Base-by-base conservation (phyloP, 92 coral and sea anemone species). In the Epizoanthus rinbou region DNA sequence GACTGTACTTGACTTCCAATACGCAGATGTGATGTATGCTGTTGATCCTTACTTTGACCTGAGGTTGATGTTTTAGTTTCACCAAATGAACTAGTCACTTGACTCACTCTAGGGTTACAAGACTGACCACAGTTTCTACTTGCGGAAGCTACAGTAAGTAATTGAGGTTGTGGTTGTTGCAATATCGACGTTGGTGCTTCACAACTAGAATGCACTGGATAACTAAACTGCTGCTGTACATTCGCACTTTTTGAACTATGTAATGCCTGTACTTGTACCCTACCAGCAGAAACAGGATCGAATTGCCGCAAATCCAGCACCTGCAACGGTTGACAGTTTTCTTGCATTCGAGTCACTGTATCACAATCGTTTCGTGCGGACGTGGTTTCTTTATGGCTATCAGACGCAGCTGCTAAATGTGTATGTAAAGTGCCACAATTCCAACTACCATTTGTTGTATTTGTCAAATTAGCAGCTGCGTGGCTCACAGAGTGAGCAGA, bases 261-360 rank as follows among this genome's bases (percentile, higher is more conserved):
- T 43, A 39, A n/a, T 52, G 16, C 56, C 14, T 21, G 21, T 52
- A 22, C 31, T n/a, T 21, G 21, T 37, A 47, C 71, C 16, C 47
- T 63, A 3, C 25, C 82, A 60, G 71, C 66, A 78, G 59, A 47
- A 5, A 78, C 66, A 17, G 72, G 41, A 15, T 9, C 41, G 45
- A 41, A n/a, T 14, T 33, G 53, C 21, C n/a, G 17, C 64, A 52
- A 39, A 52, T 18, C 15, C n/a, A 22, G 53, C 17, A 50, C 82
- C 17, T 43, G 47, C 1, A 10, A 21, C 13, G 64, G n/a, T 60
- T 35, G 37, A n/a, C 81, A 11, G 14, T 16, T 41, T 22, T 19
- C 43, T 3, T 39, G 69, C 23, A 23, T 33, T 1, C 59, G 59
- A 6, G 57, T 41, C 35, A 22, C 54, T 41, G 37, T 15, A 39